Evolutionary conservation across 2,888 invertebrate species (phyloP).

Genomic region (Sceliomorpha sp.): DNA sequence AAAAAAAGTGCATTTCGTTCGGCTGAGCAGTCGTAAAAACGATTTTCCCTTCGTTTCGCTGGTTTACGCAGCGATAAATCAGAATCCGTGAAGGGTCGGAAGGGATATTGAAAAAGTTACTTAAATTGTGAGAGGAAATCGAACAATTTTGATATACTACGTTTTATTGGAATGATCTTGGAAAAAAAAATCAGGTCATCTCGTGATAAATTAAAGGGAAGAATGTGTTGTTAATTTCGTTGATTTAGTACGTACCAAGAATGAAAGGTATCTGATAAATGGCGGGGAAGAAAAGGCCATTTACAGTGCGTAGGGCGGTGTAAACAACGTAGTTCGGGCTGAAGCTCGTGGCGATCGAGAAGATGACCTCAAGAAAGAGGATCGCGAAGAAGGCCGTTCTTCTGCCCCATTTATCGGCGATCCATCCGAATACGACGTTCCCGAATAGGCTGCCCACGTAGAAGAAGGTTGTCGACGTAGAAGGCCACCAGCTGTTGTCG

Average conservation of each 20-base stretch:
- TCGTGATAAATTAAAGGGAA: too few species aligned
- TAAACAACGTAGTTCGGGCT: constrained; percentile 83
- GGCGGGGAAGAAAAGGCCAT: constrained; percentile 86
- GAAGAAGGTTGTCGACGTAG: constrained; percentile 85
- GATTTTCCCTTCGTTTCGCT: too few species aligned
- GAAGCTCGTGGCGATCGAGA: constrained; percentile 84
- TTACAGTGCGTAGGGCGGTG: constrained; percentile 82
- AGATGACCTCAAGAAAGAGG: constrained; percentile 83
- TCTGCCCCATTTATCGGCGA: constrained; percentile 86
- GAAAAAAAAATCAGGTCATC: too few species aligned
- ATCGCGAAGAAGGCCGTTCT: constrained; percentile 84
- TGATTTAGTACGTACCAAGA: constrained; percentile 82
- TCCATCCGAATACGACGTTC: constrained; percentile 85
- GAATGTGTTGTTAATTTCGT: too few species aligned
- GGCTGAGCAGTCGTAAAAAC: background rate
- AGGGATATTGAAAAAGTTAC: too few species aligned
- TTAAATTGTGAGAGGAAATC: too few species aligned
- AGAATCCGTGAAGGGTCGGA: too few species aligned
- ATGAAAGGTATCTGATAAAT: constrained; percentile 86
- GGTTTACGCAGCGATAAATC: too few species aligned
- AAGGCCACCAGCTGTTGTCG: constrained; percentile 84
- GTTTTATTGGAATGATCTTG: too few species aligned
- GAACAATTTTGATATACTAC: too few species aligned
- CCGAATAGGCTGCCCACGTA: constrained; percentile 87
- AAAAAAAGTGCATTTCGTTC: constrained; percentile 2